Base-by-base conservation (phyloP, 2,113 vertebrate species). In the Isichthys henryi region DNA sequence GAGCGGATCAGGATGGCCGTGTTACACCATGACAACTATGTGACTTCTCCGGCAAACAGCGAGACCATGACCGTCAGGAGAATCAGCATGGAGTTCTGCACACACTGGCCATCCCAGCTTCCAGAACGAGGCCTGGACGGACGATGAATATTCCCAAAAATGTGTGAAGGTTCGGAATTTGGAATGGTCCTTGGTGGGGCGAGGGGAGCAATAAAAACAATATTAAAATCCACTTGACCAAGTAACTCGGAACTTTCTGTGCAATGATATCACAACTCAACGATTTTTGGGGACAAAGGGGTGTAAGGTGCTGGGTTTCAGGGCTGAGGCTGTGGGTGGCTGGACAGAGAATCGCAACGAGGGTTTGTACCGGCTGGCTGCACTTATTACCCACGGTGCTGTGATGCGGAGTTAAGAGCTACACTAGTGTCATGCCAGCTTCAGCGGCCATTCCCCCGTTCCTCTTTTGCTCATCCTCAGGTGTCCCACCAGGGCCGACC, bases 261-360 rank as follows among this genome's bases (percentile, higher is more conserved):
- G 23, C 77, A 31, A 82, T 90, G 89, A 93, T 91, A 88, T 92
- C 92, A 92, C 90, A 52, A 90, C 88, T 74, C 87, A 92, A 89
- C 66, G 87, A 92, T 92, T 87, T 56, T 87, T 74, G 80, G 88
- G 89, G 92, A 70, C 66, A 58, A 88, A 70, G 89, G 86, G 53
- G 90, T 92, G 90, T 90, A 84, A 89, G 89, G 89, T 88, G 39
- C 86, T 91, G 53, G 84, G 91, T 89, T 90, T 87, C 91, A 92
- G 90, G 88, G 88, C 39, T 89, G 88, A 87, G 50, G 80, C 62
- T 88, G 45, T 52, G 46, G 91, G 80, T 27, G 62, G 56, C n/a
- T 17, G 87, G 88, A 89, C 88, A 91, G 91, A 88, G 62, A 90
- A 88, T 87, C 90, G 93, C 91, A 92, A 86, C 74, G 86, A 90